Percentiles rank a stretch among this genome's conserved stretches.
These are phyloP conservation scores for Drosophila koepferae DNA, from an alignment of 2,888 invertebrate genomes.

Conservation along the genomic window DNA sequence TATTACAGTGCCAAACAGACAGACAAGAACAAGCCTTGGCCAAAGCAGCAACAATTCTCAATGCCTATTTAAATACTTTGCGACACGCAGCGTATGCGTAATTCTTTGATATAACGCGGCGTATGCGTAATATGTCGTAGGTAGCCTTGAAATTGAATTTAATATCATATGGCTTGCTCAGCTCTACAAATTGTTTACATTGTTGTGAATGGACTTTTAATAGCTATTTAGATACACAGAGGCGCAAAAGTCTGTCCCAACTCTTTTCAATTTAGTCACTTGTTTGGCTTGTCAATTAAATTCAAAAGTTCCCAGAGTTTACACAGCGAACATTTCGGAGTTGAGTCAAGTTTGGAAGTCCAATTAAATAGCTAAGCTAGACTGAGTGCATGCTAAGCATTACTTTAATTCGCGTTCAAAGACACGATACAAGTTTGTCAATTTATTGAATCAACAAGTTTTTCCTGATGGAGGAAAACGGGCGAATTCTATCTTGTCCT, in stretches of 20 bases:
- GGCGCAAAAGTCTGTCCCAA: conserved; percentile 24
- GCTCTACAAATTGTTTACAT: conserved; percentile 17
- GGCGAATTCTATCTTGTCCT: background rate
- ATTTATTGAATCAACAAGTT: conserved; percentile 17
- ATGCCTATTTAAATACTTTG: conserved; percentile 23
- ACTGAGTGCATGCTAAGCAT: background rate
- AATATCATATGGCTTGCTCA: conserved; percentile 24
- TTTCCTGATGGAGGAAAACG: no score
- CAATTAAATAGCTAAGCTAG: background rate
- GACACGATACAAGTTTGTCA: background rate
- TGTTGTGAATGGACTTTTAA: conserved; percentile 29
- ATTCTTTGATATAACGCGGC: conserved; percentile 7
- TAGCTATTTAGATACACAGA: background rate
- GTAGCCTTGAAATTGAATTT: conserved; percentile 34
- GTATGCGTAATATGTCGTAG: conserved; percentile 25
- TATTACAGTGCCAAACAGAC: conserved; percentile 58
- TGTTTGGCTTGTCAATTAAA: conserved; percentile 39
- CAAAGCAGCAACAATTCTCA: background rate
- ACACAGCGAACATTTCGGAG: background rate
- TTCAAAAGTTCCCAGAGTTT: conserved; percentile 23
- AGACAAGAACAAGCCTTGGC: background rate
- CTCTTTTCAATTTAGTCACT: conserved; percentile 26
- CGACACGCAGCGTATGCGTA: conserved; percentile 21
- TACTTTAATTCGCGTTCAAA: background rate
- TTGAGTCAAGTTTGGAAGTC: background rate